Evolutionary conservation across 2,888 invertebrate species (phyloP).

Genomic region (Dione vanillae): DNA sequence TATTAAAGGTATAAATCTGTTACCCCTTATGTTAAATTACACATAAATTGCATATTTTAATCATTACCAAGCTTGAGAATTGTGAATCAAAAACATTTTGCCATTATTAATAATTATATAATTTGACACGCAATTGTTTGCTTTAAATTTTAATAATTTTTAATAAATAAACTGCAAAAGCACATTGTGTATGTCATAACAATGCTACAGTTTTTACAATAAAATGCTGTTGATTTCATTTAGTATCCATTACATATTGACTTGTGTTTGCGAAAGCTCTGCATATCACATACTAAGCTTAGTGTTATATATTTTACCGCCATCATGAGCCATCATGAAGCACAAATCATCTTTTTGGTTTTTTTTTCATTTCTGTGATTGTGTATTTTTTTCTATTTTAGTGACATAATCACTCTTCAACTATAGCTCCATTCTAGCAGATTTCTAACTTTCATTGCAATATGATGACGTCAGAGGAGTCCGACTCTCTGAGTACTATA

Average conservation of each 20-base stretch:
- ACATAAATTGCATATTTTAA: slow-evolving; percentile 1
- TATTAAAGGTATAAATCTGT: slow-evolving; percentile 39
- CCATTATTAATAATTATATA: not conserved
- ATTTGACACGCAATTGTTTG: not conserved
- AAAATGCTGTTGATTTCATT: not conserved
- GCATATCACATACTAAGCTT: slow-evolving; percentile 3
- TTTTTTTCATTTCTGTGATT: slow-evolving; percentile 39
- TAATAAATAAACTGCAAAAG: not conserved
- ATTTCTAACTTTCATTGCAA: slow-evolving; percentile 48
- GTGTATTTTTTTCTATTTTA: slow-evolving; percentile 45
- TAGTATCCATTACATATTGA: not conserved
- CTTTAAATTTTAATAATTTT: not conserved
- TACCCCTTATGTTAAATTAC: not conserved
- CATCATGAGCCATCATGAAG: not conserved
- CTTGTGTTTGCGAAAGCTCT: slow-evolving; percentile 13
- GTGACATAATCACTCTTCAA: slow-evolving; percentile 46
- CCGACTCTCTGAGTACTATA: slow-evolving; percentile 70
- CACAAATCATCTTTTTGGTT: slow-evolving; percentile 27
- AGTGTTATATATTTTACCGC: slow-evolving; percentile 6
- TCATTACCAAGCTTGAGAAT: not conserved
- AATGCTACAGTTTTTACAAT: not conserved
- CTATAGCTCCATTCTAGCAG: slow-evolving; percentile 48
- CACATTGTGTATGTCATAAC: slow-evolving; percentile 1
- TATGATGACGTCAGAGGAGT: slow-evolving; percentile 75
- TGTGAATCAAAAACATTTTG: not conserved